phyloP scores from a whole-genome alignment of 2,113 vertebrate genomes.

The Glaucomys volans region DNA sequence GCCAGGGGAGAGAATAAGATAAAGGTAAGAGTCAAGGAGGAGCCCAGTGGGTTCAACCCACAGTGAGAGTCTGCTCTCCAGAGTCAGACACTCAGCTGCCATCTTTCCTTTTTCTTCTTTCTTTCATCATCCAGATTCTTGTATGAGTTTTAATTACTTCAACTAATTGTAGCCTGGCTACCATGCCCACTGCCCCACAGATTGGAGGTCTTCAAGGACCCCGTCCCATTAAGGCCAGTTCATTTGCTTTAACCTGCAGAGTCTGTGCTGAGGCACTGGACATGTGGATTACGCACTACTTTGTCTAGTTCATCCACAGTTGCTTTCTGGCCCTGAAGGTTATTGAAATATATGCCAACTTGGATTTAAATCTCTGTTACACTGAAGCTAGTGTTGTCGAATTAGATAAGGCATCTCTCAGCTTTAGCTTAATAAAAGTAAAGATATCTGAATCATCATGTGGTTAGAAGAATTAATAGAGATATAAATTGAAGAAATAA shows the following conservation, averaged over 20 bases:
- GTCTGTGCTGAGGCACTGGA: neutral
- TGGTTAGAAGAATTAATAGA: neutral
- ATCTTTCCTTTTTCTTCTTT: neutral
- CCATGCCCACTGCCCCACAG: accelerated
- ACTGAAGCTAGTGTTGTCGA: neutral
- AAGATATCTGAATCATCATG: neutral
- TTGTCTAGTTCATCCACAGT: neutral
- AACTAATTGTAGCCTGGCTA: neutral
- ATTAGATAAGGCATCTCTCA: neutral
- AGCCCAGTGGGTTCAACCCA: neutral
- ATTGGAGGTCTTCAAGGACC: neutral
- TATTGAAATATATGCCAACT: neutral
- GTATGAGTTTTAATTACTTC: neutral
- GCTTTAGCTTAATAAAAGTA: neutral
- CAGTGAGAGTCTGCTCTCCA: neutral
- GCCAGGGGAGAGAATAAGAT: neutral
- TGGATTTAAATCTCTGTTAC: neutral
- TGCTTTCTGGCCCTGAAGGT: conserved; percentile 11
- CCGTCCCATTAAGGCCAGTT: too few species aligned
- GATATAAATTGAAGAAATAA: accelerated
- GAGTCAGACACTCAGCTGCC: neutral
- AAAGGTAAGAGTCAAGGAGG: neutral
- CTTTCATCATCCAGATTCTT: neutral
- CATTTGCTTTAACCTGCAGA: neutral
- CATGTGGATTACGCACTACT: neutral